A percentile compares a stretch with the other conserved stretches of the same genome.
Evolutionary conservation across 2,113 vertebrate genomes (phyloP).

Genomic region (Meleagris gallopavo): DNA sequence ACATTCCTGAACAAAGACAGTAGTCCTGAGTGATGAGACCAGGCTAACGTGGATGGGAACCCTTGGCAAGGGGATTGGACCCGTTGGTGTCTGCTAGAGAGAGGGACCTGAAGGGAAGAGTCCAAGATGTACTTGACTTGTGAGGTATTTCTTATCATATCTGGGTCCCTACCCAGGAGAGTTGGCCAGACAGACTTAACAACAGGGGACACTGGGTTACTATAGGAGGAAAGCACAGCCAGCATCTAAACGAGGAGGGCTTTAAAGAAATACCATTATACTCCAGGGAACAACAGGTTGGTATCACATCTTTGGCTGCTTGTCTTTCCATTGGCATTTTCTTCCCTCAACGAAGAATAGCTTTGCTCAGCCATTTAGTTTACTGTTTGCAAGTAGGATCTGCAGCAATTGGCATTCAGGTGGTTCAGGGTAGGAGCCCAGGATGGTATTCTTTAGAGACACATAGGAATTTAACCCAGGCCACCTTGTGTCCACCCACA

Average conservation of each 20-base stretch:
- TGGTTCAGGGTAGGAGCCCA: neutral
- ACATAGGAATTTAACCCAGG: neutral
- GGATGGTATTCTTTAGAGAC: neutral
- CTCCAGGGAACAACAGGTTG: neutral
- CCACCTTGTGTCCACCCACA: neutral
- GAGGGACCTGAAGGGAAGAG: neutral
- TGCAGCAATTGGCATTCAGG: neutral
- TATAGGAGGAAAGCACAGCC: neutral
- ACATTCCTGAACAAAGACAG: neutral
- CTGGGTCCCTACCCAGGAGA: neutral
- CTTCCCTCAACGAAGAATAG: neutral
- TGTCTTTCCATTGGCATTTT: neutral
- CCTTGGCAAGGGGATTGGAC: neutral
- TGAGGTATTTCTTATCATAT: neutral
- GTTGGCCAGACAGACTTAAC: neutral
- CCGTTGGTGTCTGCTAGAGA: neutral
- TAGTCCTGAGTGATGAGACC: neutral
- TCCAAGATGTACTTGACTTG: fast-evolving
- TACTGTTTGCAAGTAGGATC: neutral
- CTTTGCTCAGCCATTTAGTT: neutral
- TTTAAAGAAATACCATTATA: neutral
- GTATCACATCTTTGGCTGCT: neutral
- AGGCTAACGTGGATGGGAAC: neutral
- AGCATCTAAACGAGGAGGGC: neutral
- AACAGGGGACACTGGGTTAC: neutral